Evolutionary conservation across 2,888 invertebrate genomes (phyloP).

Genomic region (Lasius fuliginosus): DNA sequence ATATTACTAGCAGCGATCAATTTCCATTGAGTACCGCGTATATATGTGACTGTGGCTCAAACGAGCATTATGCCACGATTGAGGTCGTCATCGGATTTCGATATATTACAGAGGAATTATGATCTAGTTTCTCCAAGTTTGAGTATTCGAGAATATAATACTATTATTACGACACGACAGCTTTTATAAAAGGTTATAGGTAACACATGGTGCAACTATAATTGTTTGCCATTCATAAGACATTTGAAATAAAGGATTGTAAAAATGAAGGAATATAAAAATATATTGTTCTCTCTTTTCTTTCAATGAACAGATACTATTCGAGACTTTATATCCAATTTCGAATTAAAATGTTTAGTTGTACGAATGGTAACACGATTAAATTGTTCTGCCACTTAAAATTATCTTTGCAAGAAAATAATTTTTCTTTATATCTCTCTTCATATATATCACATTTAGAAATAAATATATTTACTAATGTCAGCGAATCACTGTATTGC

Average conservation of each 20-base stretch:
- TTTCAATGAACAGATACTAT: neutral
- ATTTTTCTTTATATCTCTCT: neutral
- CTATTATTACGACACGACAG: neutral
- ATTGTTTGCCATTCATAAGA: conserved; percentile 1
- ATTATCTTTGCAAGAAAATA: neutral
- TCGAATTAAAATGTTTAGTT: neutral
- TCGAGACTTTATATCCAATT: neutral
- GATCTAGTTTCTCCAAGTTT: conserved; percentile 49
- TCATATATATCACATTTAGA: neutral
- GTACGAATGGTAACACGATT: neutral
- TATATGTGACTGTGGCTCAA: conserved; percentile 51
- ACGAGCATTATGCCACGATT: conserved; percentile 55
- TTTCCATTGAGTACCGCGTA: conserved; percentile 30
- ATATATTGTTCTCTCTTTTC: neutral
- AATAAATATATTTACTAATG: neutral
- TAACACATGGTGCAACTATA: neutral
- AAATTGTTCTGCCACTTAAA: neutral
- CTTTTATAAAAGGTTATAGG: conserved; percentile 40
- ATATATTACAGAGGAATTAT: conserved; percentile 62
- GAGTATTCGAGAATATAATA: conserved; percentile 26
- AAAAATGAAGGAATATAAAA: neutral
- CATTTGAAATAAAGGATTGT: neutral
- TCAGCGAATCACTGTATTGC: neutral
- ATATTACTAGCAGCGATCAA: conserved; percentile 43
- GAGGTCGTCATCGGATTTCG: conserved; percentile 69